Conservation (phyloP, 2,888 invertebrate genomes). For the Stenichneumon culpator region DNA sequence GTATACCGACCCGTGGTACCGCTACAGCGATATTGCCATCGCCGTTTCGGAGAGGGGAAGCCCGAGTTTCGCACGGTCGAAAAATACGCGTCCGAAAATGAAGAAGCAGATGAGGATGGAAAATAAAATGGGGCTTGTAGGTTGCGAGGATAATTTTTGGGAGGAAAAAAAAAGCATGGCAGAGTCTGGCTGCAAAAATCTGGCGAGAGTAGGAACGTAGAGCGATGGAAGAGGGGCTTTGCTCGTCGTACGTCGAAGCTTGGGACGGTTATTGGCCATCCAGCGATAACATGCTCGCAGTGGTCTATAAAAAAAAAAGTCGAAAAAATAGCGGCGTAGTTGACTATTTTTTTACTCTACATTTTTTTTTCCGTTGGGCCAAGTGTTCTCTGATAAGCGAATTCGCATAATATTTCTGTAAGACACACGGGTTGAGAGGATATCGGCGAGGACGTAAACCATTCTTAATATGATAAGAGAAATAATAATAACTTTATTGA, state of each 20-base stretch:
- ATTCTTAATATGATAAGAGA: too few relatives aligned
- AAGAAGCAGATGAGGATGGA: slow-evolving; percentile 62
- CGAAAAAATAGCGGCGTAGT: background rate
- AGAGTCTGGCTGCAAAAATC: slow-evolving; percentile 61
- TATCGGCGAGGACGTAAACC: too few relatives aligned
- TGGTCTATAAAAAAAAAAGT: background rate
- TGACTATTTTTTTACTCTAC: background rate
- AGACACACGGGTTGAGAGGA: too few relatives aligned
- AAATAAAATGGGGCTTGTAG: slow-evolving; percentile 76
- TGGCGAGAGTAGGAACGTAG: background rate
- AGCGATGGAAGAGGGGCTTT: slow-evolving; percentile 21
- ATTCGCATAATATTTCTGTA: too few relatives aligned
- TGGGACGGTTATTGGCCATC: slow-evolving; percentile 8
- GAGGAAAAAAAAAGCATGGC: slow-evolving; percentile 59
- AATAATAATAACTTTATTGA: too few relatives aligned
- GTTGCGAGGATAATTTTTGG: slow-evolving; percentile 79
- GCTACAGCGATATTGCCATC: background rate
- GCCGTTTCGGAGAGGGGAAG: slow-evolving; percentile 21
- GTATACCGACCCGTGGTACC: slow-evolving; percentile 11
- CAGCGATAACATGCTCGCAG: background rate
- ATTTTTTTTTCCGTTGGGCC: background rate
- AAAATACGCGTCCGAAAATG: slow-evolving; percentile 67
- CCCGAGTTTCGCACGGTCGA: slow-evolving; percentile 48
- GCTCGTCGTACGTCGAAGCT: background rate
- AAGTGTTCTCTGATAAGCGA: too few relatives aligned